Base-by-base conservation (phyloP, 2,797 vertebrate genomes). In the Brotula barbata region DNA sequence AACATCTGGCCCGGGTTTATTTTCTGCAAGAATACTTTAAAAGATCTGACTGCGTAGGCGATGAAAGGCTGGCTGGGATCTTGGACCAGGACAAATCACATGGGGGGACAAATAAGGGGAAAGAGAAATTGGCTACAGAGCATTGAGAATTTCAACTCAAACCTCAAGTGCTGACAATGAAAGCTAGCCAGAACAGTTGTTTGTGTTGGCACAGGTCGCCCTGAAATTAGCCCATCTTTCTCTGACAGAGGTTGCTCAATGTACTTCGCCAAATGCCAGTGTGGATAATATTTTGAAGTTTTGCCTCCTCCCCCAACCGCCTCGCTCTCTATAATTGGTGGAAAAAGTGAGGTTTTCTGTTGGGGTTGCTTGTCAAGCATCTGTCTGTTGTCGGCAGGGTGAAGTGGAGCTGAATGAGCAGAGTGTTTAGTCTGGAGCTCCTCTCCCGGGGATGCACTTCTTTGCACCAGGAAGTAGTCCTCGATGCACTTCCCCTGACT, bases 351-450 rank as follows among this genome's bases (percentile, higher is more conserved):
- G 88, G 87, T 92, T 94, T 86, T 93, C 88, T 91, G 89, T 86
- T 92, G 80, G 89, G 87, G 93, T 89, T 83, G 87, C 92, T 94
- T 94, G 92, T 96, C 92, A 94, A 93, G 92, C 91, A 91, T 92
- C 85, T 86, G 86, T 93, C 94, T 94, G 92, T 94, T 92, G 94
- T 93, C 89, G 83, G 68, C 47, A 55, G 74, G 81, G 83, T 78
- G 81, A 88, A 84, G 81, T 89, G 90, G 75, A 95, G 94, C 94
- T 95, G 93, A 94, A 90, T 81, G 88, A 82, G 77, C 41, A n/a
- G 69, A 80, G 89, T 96, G 95, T 96, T 95, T 95, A 97, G 95
- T 96, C 94, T 97, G 89, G 89, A 86, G 89, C 86, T 91, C 45
- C 90, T 93, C 94, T 94, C 94, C 36, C 68, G 92, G 94, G 93